Evolutionary conservation across 2,888 invertebrate species (phyloP).

Genomic region (Arctia plantaginis): DNA sequence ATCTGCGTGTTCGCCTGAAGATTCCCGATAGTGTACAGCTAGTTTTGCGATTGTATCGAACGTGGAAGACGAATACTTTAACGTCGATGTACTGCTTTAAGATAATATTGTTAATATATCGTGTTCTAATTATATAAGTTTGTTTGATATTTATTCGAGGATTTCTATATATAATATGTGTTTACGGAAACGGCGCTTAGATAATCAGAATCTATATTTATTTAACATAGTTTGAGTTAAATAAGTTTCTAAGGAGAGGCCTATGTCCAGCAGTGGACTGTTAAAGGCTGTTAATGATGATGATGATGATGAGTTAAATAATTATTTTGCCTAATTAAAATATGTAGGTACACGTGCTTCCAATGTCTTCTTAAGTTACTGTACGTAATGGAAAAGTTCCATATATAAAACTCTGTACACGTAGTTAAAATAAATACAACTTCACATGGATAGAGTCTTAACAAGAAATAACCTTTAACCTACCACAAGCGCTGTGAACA

Average conservation of each 20-base stretch:
- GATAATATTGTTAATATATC: slow-evolving; percentile 43
- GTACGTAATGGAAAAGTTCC: not conserved
- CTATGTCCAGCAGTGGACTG: no score
- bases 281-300: no score
- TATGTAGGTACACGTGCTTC: not conserved
- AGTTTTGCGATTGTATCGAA: slow-evolving; percentile 64
- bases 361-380: not conserved
- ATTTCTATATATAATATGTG: slow-evolving; percentile 32
- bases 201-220: slow-evolving; percentile 29
- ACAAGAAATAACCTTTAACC: not conserved
- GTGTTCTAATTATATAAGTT: slow-evolving; percentile 38
- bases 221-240: slow-evolving; percentile 26
- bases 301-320: no score
- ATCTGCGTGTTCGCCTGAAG: slow-evolving; percentile 60
- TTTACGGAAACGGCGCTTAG: slow-evolving; percentile 39
- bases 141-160: slow-evolving; percentile 21
- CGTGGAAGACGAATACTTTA: slow-evolving; percentile 44
- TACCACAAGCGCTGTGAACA: not conserved
- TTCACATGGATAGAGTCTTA: not conserved
- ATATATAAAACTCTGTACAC: not conserved
- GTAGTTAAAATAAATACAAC: not conserved
- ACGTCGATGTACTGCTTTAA: slow-evolving; percentile 39
- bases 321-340: not conserved
- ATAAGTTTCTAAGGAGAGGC: no score
- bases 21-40: slow-evolving; percentile 68